These are phyloP conservation scores for Drymodes brunneopygia DNA, from an alignment of 2,113 vertebrate genomes.

Conservation along the genomic window DNA sequence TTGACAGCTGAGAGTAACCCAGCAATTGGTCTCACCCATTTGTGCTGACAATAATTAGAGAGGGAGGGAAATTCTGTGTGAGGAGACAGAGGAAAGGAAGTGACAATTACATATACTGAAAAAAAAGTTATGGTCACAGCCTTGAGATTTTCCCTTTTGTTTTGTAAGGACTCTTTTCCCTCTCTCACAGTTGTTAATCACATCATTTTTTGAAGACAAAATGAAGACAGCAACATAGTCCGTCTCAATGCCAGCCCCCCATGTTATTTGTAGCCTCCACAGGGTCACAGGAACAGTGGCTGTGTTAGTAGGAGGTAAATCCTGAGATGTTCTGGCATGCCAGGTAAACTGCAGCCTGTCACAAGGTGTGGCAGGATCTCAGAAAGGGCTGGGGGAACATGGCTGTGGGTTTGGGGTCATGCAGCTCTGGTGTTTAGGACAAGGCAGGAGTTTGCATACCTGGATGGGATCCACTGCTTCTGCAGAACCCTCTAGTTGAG, in stretches of 20 bases:
- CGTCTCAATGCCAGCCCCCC: not conserved
- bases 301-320: not conserved
- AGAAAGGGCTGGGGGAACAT: not conserved
- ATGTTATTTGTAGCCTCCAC: not conserved
- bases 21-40: not conserved
- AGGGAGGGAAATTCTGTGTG: not conserved
- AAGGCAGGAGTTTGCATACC: not conserved
- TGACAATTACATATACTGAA: fast-evolving
- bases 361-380: not conserved
- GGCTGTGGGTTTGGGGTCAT: not conserved
- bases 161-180: not conserved
- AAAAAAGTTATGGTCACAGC: not conserved
- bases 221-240: not conserved
- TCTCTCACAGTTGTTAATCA: not conserved
- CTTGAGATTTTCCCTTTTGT: not conserved
- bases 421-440: not conserved
- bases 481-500: not conserved
- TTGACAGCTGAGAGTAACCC: not conserved
- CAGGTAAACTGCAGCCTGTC: not conserved
- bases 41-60: not conserved
- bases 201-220: not conserved
- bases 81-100: not conserved
- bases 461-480: not conserved
- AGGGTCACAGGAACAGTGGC: not conserved
- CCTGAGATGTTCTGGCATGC: not conserved